Base-by-base conservation (phyloP, 1,140 invertebrate species). In the Diachasma alloeum region DNA sequence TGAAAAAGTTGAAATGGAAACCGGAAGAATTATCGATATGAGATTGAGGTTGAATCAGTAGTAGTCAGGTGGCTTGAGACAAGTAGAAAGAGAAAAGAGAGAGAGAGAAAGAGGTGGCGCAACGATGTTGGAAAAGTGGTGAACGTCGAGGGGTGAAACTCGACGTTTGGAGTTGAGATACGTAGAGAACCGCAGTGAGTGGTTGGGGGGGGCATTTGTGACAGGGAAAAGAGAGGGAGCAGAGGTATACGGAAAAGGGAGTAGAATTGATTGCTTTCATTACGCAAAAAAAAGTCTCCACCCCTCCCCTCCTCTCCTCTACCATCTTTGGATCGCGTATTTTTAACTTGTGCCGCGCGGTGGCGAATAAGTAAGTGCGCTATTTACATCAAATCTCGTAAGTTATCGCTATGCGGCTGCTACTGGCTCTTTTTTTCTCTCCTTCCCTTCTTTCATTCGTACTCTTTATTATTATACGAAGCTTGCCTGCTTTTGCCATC, bases 191-290 rank as follows among this genome's bases (percentile, higher is more conserved):
- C 68, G 56, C 26, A 44, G 59, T 67, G 37, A 42, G 53, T 56
- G 17, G 31, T 9, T 1, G 19, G 44, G 17, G 31, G 6, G 39
- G 73, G 63, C 42, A 71, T 71, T 71, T 24, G 68, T 71, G 72
- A 63, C 53, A 59, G 56, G 72, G 17, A 53, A 72, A 82, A 82
- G 82, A 83, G 82, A 83, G 79, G 83, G n/a, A 37, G 36, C 6
- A 39, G 36, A 37, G 36, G 36, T 36, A 68, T 37, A 68, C 26
- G 31, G 36, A 68, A 68, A 68, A 68, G 66, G 81, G 86, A 85
- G 84, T 87, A 85, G 85, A 89, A 89, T 89, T 89, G 87, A 89
- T 89, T 89, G 86, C 88, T 89, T 89, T 88, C 87, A 89, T 89
- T 89, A 89, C 85, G 85, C 81, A 87, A 88, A 87, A 88, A 87